Evolutionary conservation across 2,113 vertebrate genomes (phyloP), one percentile per base, ranked within the genome.

Genomic region (Tauraco erythrolophus): DNA sequence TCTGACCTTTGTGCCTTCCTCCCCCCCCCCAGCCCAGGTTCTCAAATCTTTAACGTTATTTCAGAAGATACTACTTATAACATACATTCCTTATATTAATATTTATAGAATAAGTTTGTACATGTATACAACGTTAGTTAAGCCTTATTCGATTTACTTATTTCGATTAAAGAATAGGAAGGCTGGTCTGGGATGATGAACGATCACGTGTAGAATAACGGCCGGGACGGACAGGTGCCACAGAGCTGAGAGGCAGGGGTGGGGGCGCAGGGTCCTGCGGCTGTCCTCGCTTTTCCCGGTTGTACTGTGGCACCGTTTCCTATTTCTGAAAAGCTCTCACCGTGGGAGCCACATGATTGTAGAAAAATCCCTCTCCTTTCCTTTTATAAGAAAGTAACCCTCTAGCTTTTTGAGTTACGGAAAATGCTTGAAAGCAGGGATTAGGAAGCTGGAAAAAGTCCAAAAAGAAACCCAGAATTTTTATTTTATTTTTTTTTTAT

Each of bases 1-100:
- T 91, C 43, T 95, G 96, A 97, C 94, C 88, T 96, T 94, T 86
- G 33, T 72, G n/a, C 68, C 53, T 92, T 57, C 22, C 30, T n/a
- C 18, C 45, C 5, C 2, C 45, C 6, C 2, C 14, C 5, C 21
- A 3, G 1, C 21, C 21, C 31, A 3, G 0, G 9, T 68, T 54
- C 33, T 61, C 62, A 46, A 57, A n/a, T 88, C 79, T 90, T 92
- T 92, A 78, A 51, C 50, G 14, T 88, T 84, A 58, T 84, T 97
- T 93, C 76, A n/a, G 28, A 71, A 95, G 77, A 90, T 76, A 48
- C 35, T 45, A 80, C 71, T 79, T 79, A 16, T 37, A 68, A 71
- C 31, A 23, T 89, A n/a, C 77, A 71, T 95, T 81, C 81, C 43
- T 35, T 48, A 35, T 86, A 93, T 84, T 88, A 60, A 78, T 92